Conservation (phyloP, 2,797 vertebrate genomes). For the Pygocentrus nattereri region DNA sequence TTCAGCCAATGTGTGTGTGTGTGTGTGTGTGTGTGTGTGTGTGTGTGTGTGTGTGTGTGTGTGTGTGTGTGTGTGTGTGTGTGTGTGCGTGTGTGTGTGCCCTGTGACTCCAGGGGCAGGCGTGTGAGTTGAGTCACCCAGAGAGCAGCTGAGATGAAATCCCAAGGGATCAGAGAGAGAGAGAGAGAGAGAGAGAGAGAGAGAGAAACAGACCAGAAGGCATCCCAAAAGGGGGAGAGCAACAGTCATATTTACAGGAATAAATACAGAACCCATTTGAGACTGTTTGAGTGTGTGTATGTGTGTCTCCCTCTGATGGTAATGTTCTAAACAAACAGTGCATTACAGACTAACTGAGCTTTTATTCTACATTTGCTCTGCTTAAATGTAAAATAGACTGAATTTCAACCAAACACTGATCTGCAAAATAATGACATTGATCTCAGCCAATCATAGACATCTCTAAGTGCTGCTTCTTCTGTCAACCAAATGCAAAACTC, state of each 20-base stretch:
- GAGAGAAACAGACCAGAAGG: not conserved
- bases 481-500: too few relatives aligned
- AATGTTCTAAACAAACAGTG: not conserved
- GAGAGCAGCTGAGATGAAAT: slow-evolving; percentile 23
- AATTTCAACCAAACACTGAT: not conserved
- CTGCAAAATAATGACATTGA: too few relatives aligned
- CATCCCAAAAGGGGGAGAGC: not conserved
- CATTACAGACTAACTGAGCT: not conserved
- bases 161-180: slow-evolving; percentile 18
- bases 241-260: slow-evolving; percentile 8
- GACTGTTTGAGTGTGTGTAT: not conserved
- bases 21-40: not conserved
- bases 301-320: not conserved
- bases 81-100: slow-evolving; percentile 1
- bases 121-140: slow-evolving; percentile 32
- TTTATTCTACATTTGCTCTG: not conserved
- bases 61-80: not conserved
- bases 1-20: not conserved
- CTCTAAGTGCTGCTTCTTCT: too few relatives aligned
- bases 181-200: slow-evolving; percentile 9
- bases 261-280: not conserved
- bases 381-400: not conserved
- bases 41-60: not conserved
- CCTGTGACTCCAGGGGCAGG: slow-evolving; percentile 20
- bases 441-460: too few relatives aligned